Evolutionary conservation across 2,113 vertebrate species (phyloP), one percentile per base, ranked within the genome.

Genomic region (Lagopus muta): DNA sequence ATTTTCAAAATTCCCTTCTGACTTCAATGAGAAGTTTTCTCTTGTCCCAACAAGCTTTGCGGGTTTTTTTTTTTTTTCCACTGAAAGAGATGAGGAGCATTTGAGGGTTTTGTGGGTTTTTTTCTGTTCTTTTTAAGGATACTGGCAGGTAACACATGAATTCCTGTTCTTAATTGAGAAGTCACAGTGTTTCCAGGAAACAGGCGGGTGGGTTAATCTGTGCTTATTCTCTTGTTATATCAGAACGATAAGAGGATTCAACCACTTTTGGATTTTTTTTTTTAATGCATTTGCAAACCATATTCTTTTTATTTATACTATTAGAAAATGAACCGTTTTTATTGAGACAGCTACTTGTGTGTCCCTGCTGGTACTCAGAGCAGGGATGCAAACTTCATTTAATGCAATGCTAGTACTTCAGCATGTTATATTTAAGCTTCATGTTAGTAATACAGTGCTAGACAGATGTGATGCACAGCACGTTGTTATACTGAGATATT

Each of bases 31-130:
- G 58, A 65, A 67, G 43, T 3, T 27, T 4, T 8, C 0, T 38
- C 3, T 2, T 25, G 6, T 48, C 15, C 18, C 27, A 6, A 4
- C 30, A 12, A 2, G 24, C 11, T 57, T 19, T 27, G 18, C 4
- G 6, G 50, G 32, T 11, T 10, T 21, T 54, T 6, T 43, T 54
- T 6, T 43, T 11, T 12, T 21, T 87, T 50, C 15, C 11, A 14
- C 22, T 11, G 64, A 52, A 25, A 72, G 4, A 60, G 21, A 50
- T 3, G 4, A 32, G 17, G 7, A 13, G 17, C 24, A 19, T 66
- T 79, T 43, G 11, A 55, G 30, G 12, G 21, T 52, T 36, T 47
- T 88, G 21, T 32, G 55, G 1, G n/a, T 28, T 55, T 57, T 60
- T 25, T 47, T 40, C 42, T 85, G 13, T 57, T 58, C 2, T 40